phyloP scores from a whole-genome alignment of 2,113 vertebrate genomes.

The Tachysurus fulvidraco region DNA sequence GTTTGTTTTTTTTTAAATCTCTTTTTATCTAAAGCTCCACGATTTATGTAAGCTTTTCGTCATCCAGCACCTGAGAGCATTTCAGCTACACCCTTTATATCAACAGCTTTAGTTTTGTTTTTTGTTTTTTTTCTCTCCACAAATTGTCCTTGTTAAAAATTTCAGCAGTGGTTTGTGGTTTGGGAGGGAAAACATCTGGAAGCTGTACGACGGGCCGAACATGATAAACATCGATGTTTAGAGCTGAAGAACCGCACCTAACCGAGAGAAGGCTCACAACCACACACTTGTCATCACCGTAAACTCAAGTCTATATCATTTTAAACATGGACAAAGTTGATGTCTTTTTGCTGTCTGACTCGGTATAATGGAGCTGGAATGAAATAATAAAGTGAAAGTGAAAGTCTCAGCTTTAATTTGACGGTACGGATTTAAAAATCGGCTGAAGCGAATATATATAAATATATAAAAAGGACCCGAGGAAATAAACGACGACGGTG shows the following conservation, averaged over 20 bases:
- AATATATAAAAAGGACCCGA: neutral
- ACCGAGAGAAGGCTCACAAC: neutral
- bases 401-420: neutral
- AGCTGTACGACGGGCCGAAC: neutral
- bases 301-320: neutral
- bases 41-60: neutral
- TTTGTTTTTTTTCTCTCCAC: neutral
- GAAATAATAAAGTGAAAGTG: neutral
- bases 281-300: neutral
- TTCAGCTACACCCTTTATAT: slow-evolving; percentile 21
- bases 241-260: neutral
- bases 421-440: neutral
- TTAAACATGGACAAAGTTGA: neutral
- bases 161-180: slow-evolving; percentile 1
- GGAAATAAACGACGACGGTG: neutral
- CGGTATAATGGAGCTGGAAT: neutral
- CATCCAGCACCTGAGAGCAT: neutral
- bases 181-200: neutral
- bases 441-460: neutral
- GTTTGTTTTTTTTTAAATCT: neutral
- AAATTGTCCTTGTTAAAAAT: neutral
- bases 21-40: slow-evolving; percentile 21
- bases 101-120: slow-evolving; percentile 13
- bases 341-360: neutral
- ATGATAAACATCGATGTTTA: neutral